Conservation (phyloP, 2,113 vertebrate genomes). For the Oryctolagus cuniculus region DNA sequence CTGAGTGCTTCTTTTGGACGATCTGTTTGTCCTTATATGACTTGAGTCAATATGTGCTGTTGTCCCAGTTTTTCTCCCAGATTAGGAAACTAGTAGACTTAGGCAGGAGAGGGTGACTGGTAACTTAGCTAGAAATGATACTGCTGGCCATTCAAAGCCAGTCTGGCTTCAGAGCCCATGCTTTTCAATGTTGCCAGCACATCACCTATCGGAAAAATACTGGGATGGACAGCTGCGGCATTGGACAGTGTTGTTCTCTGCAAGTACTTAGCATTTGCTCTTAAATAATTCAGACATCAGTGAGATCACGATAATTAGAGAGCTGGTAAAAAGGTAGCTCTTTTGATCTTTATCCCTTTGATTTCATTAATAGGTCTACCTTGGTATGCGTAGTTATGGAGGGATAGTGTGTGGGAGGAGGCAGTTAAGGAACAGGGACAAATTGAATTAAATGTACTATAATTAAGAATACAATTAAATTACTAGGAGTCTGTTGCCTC, state of each 20-base stretch:
- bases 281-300: background rate
- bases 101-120: background rate
- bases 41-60: background rate
- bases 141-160: background rate
- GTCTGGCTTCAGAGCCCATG: background rate
- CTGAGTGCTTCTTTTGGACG: background rate
- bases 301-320: constrained; percentile 43
- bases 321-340: background rate
- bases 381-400: background rate
- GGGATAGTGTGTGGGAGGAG: background rate
- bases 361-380: constrained; percentile 30
- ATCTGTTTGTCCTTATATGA: background rate
- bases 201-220: rapidly evolving
- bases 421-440: background rate
- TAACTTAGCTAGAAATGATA: background rate
- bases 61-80: background rate
- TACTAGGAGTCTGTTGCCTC: constrained; percentile 8
- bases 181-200: background rate
- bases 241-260: background rate
- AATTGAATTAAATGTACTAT: constrained; percentile 11
- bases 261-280: background rate
- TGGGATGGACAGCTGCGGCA: too few species aligned
- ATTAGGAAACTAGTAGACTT: background rate
- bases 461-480: constrained; percentile 54
- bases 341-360: constrained; percentile 60